Evolutionary conservation across 2,888 invertebrate genomes (phyloP), one percentile per base, ranked within the genome.

Genomic region (Pachymerium ferrugineum): DNA sequence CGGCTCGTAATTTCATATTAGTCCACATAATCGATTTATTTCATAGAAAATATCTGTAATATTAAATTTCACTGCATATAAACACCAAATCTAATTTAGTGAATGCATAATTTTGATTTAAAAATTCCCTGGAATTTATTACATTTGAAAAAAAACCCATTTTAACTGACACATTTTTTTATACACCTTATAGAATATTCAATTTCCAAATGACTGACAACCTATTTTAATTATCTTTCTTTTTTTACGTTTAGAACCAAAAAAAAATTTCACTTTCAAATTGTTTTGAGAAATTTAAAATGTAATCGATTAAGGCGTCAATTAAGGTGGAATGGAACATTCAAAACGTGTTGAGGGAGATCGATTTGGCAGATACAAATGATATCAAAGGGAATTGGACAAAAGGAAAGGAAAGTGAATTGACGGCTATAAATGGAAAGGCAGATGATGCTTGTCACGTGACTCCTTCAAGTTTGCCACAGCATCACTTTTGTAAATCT

Each of bases 401-500:
- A n/a, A 22, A 47, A 47, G n/a, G 16, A 47, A 16, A 47, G 47
- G 6, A 47, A 47, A 47, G 47, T 47, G 47, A 47, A 47, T 47
- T 47, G 47, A 47, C 47, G n/a, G 47, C 47, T 47, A 47, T 47
- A 47, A 47, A 47, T 47, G 47, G 47, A 47, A 47, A 47, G 47
- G 47, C 47, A 47, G 47, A 47, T 47, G 47, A 47, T 47, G 47
- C 10, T n/a, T 47, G 47, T n/a, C 47, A 47, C 16, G 47, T 47
- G n/a, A 16, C 47, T n/a, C n/a, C 47, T 47, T 16, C 47, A 16
- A n/a, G 47, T 47, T 47, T 14, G 14, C 14, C 19, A 22, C 16
- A 47, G n/a, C 47, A n/a, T 19, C 16, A 16, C n/a, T 22, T 19
- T 19, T n/a, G 22, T 47, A 47, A 47, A 47, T 47, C 47, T 47